Base-by-base conservation (phyloP, 2,888 invertebrate genomes). In the Glomeris marginata region DNA sequence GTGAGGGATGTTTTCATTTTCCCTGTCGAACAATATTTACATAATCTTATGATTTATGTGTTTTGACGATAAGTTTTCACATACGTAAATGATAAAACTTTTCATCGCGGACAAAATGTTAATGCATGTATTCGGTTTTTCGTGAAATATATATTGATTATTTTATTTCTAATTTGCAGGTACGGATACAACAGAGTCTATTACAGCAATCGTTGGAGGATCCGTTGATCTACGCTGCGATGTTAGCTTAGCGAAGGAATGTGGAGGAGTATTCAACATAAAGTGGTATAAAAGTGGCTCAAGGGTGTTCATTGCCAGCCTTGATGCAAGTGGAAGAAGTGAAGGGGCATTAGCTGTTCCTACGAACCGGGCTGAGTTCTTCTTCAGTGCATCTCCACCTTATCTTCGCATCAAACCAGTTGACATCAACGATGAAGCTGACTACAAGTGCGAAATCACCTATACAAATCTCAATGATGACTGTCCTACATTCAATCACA, bases 401-500 rank as follows among this genome's bases (percentile, higher is more conserved):
- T 13, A 40, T 37, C 38, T 52, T n/a, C 42, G 41, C 28, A 41
- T 52, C 20, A 35, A 28, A 28, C 40, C 45, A 20, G 33, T 45
- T 16, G 21, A 35, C 4, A n/a, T 50, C 10, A 21, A 15, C 4
- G 52, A 52, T 22, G 52, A 52, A 46, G 52, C 50, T 11, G 18
- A 37, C 13, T 52, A 50, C 36, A 34, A 50, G 3, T 52, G 52
- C 43, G 52, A 52, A 46, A 49, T 84, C 62, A 84, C 84, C 1
- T 84, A 84, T 65, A 69, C 83, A 20, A 81, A 81, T 61, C 83
- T 84, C 1, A 76, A 78, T 1, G 83, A 84, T 57, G 78, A 78
- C 62, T 85, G 85, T 67, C 80, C 81, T 64, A 81, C 82, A 10
- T 80, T 83, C 22, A 84, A 84, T 65, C 79, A 82, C 64, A 80